A percentile compares a stretch with the other conserved stretches of the same genome.
Evolutionary conservation across 2,113 vertebrate species (phyloP).

Genomic region (Coptodon rendalli): DNA sequence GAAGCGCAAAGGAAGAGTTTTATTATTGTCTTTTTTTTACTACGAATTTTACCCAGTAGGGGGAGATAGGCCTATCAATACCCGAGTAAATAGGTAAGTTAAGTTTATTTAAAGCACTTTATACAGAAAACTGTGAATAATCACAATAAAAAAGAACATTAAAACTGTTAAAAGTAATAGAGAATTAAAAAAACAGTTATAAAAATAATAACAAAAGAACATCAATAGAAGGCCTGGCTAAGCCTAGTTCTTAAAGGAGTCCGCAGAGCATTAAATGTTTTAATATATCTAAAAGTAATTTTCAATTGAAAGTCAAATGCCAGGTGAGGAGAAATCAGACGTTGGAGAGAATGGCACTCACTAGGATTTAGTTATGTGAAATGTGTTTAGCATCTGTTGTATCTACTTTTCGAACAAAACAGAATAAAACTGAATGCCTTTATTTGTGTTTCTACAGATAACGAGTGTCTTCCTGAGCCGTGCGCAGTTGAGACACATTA

Average conservation of each 20-base stretch:
- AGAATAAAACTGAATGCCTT: not conserved
- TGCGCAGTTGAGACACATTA: not conserved
- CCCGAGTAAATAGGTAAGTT: not conserved
- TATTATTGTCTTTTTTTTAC: not conserved
- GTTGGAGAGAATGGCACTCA: not conserved
- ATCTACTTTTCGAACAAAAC: not conserved
- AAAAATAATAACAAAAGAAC: not conserved
- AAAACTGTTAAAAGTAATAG: not conserved
- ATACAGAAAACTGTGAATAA: not conserved
- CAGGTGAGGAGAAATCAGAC: not conserved
- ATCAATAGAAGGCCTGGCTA: not conserved
- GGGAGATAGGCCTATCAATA: not conserved
- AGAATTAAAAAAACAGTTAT: rapidly evolving
- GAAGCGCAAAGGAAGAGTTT: not conserved
- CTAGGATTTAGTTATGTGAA: not conserved
- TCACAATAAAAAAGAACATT: not conserved
- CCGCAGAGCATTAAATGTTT: not conserved
- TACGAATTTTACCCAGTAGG: not conserved
- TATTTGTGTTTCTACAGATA: not conserved
- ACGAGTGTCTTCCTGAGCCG: not conserved
- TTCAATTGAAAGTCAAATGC: not conserved
- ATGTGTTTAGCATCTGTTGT: not conserved
- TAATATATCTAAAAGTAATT: not conserved
- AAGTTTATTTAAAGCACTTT: not conserved
- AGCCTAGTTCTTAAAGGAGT: not conserved